Base-by-base conservation (phyloP, 2,113 vertebrate species). In the Lasiurus cinereus region DNA sequence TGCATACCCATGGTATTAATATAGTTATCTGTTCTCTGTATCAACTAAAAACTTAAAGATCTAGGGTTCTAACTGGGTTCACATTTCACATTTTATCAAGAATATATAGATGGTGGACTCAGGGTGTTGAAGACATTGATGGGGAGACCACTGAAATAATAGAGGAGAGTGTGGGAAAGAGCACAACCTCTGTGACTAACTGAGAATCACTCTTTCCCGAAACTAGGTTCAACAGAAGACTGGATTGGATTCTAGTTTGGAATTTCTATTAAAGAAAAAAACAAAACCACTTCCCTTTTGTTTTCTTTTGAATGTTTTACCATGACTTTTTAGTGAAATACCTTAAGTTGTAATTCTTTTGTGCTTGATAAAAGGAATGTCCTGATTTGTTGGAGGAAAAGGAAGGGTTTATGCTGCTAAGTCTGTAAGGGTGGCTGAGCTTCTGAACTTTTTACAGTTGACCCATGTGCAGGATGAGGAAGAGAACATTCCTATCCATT, bases 11-110 rank as follows among this genome's bases (percentile, higher is more conserved):
- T 82, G 8, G 19, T 22, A 52, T 80, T 76, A 80, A 88, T 46
- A 67, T 15, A 39, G 74, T 74, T 82, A 52, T 72, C 13, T 89
- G 11, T 3, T 13, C 0, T 91, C 52, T 72, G 1, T 79, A 67
- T 77, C 74, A 82, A 50, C 67, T 84, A 21, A 91, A 80, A 88
- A 14, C 43, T 22, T 78, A 16, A 0, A 84, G 8, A 4, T 83
- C 3, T 69, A 77, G 52, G n/a, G 39, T 7, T 88, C 6, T 92
- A 56, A 84, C 14, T 54, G 74, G 56, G 39, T 85, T 74, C 39
- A 29, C 27, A 43, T 88, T 87, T 91, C n/a, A 67, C 50, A 62
- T 84, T 79, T 85, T 94, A 86, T 27, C 59, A 87, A 83, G 90
- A 87, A 78, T 27, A 50, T 24, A 3, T 24, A 52, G 77, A n/a